Conservation (phyloP, 2,797 vertebrate genomes). For the Erpetoichthys calabaricus region DNA sequence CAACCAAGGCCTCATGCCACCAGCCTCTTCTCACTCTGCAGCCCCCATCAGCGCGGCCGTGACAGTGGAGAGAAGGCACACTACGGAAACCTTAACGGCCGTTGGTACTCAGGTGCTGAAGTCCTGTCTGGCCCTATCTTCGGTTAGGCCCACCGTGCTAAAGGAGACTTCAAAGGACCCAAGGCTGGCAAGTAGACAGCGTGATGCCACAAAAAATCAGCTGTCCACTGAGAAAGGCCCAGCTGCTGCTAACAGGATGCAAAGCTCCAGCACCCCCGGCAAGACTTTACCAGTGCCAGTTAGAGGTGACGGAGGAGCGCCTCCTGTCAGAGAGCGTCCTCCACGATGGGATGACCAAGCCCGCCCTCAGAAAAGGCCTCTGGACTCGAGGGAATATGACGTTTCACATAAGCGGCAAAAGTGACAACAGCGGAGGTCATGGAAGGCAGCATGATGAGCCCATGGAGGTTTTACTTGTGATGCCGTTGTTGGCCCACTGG, state of each 20-base stretch:
- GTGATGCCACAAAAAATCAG: conserved; percentile 10
- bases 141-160: not conserved
- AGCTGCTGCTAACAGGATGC: too few relatives aligned
- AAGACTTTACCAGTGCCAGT: not conserved
- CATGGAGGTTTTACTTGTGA: too few relatives aligned
- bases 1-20: not conserved
- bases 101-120: conserved; percentile 9
- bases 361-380: too few relatives aligned
- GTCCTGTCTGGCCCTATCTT: not conserved
- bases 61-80: not conserved
- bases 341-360: too few relatives aligned
- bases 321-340: too few relatives aligned
- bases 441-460: too few relatives aligned
- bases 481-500: too few relatives aligned
- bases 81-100: conserved; percentile 4
- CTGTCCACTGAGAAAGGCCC: not conserved
- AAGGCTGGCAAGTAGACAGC: conserved; percentile 25
- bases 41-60: not conserved
- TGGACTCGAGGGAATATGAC: too few relatives aligned
- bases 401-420: too few relatives aligned
- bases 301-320: too few relatives aligned
- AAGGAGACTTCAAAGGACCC: conserved; percentile 37
- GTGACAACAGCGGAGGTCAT: too few relatives aligned
- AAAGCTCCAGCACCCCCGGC: not conserved
- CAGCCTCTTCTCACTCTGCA: not conserved